These are phyloP conservation scores for Nestor notabilis DNA, from an alignment of 2,113 vertebrate species.

Conservation along the genomic window DNA sequence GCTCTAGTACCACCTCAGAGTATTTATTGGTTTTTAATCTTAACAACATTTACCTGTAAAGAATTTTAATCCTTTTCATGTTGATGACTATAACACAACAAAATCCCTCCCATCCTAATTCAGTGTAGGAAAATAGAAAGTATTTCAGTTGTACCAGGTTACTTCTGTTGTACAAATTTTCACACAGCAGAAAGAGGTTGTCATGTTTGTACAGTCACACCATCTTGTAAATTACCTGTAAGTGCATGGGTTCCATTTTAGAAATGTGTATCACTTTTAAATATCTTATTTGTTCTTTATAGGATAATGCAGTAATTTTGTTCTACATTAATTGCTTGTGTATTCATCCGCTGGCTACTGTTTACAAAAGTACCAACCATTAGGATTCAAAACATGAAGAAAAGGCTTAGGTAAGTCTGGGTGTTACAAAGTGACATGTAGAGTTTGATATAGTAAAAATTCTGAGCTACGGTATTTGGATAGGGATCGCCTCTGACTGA, in stretches of 20 bases:
- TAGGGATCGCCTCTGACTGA: neutral
- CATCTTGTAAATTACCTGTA: neutral
- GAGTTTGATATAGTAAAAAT: neutral
- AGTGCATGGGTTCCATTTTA: neutral
- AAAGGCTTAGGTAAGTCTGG: neutral
- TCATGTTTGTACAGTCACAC: neutral
- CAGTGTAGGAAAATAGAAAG: slow-evolving; percentile 1
- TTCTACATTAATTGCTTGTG: neutral
- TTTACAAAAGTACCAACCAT: neutral
- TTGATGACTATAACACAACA: neutral
- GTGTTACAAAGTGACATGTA: neutral
- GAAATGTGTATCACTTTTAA: neutral
- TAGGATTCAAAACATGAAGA: neutral
- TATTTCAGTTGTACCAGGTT: neutral
- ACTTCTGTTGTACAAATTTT: neutral
- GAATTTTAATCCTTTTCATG: neutral
- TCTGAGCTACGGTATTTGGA: neutral
- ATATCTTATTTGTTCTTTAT: neutral
- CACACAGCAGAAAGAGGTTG: neutral
- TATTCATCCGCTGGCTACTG: neutral
- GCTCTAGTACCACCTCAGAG: neutral
- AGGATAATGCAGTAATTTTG: neutral
- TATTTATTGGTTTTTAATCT: slow-evolving; percentile 13
- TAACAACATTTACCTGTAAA: neutral
- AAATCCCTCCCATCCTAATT: slow-evolving; percentile 29